Conservation (phyloP, 2,888 invertebrate genomes). For the Macaria notata region DNA sequence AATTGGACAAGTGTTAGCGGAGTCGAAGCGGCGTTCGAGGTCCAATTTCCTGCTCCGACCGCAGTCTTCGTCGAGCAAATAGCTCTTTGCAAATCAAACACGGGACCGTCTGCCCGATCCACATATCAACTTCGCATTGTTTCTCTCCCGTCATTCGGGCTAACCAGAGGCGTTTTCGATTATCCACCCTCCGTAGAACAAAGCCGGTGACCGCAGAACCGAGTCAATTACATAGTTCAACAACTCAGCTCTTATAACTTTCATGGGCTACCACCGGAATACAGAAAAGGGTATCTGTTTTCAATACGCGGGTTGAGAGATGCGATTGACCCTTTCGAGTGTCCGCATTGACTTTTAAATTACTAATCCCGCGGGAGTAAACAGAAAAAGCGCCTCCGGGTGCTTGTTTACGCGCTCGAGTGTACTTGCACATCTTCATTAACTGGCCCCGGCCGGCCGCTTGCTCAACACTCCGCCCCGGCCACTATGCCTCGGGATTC, state of each 20-base stretch:
- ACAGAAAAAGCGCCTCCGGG: slow-evolving; percentile 70
- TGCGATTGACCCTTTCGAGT: slow-evolving; percentile 81
- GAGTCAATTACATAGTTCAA: slow-evolving; percentile 83
- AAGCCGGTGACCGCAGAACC: slow-evolving; percentile 79
- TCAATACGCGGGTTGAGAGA: slow-evolving; percentile 74
- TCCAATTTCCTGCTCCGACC: slow-evolving; percentile 74
- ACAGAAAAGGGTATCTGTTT: slow-evolving; percentile 82
- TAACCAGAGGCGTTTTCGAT: slow-evolving; percentile 81
- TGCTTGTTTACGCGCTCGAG: slow-evolving; percentile 75
- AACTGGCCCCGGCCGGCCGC: slow-evolving; percentile 57
- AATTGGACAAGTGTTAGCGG: slow-evolving; percentile 73
- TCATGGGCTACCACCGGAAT: slow-evolving; percentile 79
- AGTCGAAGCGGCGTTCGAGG: slow-evolving; percentile 55
- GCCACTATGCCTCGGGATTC: slow-evolving; percentile 43
- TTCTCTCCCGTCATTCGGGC: slow-evolving; percentile 74
- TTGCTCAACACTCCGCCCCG: slow-evolving; percentile 64
- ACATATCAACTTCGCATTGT: slow-evolving; percentile 81
- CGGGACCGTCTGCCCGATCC: slow-evolving; percentile 74
- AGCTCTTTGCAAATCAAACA: slow-evolving; percentile 81
- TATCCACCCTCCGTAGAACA: slow-evolving; percentile 77
- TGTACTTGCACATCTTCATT: slow-evolving; percentile 79
- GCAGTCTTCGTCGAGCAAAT: slow-evolving; percentile 73
- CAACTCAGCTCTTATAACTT: slow-evolving; percentile 82
- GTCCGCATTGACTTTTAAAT: slow-evolving; percentile 83
- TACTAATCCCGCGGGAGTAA: slow-evolving; percentile 80